Percentiles rank a stretch among this genome's conserved stretches.
Conservation (phyloP, 2,888 invertebrate genomes). For the Apodemia hepburni region DNA sequence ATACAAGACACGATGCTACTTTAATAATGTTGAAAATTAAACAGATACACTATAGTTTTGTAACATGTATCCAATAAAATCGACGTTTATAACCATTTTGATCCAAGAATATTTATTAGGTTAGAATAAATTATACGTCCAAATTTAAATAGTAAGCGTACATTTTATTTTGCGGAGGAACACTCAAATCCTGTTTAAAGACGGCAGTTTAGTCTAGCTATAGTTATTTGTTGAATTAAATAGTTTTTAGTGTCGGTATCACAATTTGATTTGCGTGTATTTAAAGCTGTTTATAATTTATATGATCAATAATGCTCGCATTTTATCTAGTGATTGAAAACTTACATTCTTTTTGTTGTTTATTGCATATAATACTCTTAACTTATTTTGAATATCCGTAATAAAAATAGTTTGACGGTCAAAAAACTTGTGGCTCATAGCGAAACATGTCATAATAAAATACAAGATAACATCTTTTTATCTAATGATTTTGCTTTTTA, state of each 20-base stretch:
- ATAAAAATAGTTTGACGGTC: background rate
- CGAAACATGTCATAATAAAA: background rate
- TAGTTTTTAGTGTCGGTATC: background rate
- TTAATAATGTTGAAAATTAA: conserved; percentile 28
- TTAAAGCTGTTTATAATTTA: background rate
- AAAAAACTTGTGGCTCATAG: background rate
- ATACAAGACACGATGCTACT: conserved; percentile 27
- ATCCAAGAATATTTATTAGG: conserved; percentile 62
- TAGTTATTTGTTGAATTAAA: background rate
- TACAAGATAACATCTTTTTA: background rate
- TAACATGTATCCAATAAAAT: conserved; percentile 48
- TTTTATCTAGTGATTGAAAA: background rate
- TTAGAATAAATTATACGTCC: conserved; percentile 59
- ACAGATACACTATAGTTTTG: conserved; percentile 36
- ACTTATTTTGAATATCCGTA: background rate
- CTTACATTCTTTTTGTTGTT: background rate
- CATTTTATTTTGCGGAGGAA: conserved; percentile 43
- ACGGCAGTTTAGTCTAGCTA: background rate
- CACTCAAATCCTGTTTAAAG: background rate
- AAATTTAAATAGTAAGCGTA: conserved; percentile 45
- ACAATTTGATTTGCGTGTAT: background rate
- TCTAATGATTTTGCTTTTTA: background rate
- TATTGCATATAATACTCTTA: background rate
- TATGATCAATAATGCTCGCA: background rate
- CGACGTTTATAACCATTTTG: conserved; percentile 51